Percentiles rank a stretch among this genome's conserved stretches.
phyloP scores from a whole-genome alignment of 2,797 vertebrate genomes.

The Avahi laniger region DNA sequence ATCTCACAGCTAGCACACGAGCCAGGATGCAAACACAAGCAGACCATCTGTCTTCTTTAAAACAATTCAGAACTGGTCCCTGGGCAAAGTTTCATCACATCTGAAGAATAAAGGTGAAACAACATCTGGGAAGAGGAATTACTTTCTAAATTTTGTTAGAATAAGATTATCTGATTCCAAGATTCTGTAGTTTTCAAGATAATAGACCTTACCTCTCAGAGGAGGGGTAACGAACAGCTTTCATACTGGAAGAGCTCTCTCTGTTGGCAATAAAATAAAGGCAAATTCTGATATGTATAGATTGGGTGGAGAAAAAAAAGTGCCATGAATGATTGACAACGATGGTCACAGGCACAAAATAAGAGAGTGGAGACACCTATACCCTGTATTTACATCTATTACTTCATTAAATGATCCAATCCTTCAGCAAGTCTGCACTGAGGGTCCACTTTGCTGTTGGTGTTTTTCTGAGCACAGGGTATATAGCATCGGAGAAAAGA shows the following conservation, averaged over 20 bases:
- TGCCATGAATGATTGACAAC: rapidly evolving
- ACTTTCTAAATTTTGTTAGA: background rate
- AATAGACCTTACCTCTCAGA: background rate
- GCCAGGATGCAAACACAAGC: no score
- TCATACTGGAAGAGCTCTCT: background rate
- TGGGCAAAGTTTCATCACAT: background rate
- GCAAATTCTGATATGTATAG: no score
- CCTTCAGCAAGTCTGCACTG: background rate
- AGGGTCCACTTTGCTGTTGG: background rate
- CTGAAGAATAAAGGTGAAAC: background rate
- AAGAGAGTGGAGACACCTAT: no score
- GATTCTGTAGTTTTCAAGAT: background rate
- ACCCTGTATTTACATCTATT: background rate
- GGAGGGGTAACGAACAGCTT: background rate
- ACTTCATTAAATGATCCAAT: background rate
- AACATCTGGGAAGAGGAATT: background rate
- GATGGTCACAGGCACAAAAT: background rate
- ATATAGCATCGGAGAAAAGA: background rate
- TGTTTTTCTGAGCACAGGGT: no score
- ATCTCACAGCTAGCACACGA: rapidly evolving
- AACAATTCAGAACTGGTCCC: background rate
- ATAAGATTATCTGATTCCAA: background rate
- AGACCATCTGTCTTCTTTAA: background rate
- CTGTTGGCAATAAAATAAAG: background rate
- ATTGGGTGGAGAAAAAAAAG: no score